Conservation (phyloP, 2,113 vertebrate genomes). For the Strix aluco region DNA sequence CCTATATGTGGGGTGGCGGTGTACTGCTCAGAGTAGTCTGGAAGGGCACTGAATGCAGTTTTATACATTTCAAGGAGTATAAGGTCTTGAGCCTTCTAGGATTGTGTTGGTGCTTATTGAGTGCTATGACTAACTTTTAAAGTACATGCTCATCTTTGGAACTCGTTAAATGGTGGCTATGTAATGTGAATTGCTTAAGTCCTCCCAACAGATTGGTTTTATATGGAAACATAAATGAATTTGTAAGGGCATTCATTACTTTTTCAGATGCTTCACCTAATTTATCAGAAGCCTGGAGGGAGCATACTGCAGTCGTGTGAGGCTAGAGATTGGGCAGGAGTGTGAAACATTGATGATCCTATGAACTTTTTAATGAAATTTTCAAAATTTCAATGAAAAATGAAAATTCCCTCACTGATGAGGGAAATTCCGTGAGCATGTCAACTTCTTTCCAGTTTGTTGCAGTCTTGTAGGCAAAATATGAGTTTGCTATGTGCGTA, state of each 20-base stretch:
- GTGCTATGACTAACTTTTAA: background rate
- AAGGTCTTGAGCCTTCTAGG: background rate
- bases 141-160: background rate
- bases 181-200: background rate
- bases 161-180: background rate
- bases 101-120: background rate
- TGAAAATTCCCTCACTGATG: background rate
- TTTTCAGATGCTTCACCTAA: background rate
- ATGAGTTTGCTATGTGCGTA: background rate
- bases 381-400: too few species aligned
- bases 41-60: background rate
- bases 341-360: background rate
- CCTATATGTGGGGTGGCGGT: background rate
- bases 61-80: background rate
- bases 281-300: background rate
- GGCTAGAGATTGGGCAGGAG: background rate
- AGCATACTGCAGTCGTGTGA: background rate
- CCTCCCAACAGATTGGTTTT: background rate
- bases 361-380: background rate
- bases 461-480: background rate
- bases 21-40: background rate
- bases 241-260: background rate
- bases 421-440: background rate
- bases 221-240: background rate
- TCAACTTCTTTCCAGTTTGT: background rate